phyloP scores from a whole-genome alignment of 2,113 vertebrate species.

The Ceuthmochares aereus region DNA sequence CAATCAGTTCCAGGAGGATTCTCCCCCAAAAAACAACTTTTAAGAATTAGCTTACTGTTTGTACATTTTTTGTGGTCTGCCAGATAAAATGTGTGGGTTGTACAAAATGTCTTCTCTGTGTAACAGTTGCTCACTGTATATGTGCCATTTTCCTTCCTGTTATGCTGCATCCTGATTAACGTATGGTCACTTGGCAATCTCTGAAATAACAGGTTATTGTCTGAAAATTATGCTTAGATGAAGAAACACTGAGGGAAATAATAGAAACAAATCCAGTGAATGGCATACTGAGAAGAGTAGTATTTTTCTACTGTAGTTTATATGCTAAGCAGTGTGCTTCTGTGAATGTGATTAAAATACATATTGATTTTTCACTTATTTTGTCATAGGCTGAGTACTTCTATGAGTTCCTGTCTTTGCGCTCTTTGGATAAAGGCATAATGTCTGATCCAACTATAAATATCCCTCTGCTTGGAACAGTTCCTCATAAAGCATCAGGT shows the following conservation, averaged over 20 bases:
- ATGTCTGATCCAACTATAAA: conserved; percentile 91
- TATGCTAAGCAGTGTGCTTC: not conserved
- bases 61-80: not conserved
- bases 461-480: conserved; percentile 84
- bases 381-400: conserved; percentile 86
- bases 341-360: not conserved
- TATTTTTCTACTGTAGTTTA: not conserved
- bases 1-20: not conserved
- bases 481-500: conserved; percentile 90
- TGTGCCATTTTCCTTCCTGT: not conserved
- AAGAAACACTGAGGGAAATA: not conserved
- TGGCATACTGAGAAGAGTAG: not conserved
- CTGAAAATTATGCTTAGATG: not conserved
- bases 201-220: not conserved
- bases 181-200: not conserved
- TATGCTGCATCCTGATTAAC: not conserved
- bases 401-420: conserved; percentile 90
- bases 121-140: not conserved
- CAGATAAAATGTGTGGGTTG: not conserved
- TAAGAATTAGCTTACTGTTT: not conserved
- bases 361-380: conserved; percentile 23
- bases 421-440: conserved; percentile 89
- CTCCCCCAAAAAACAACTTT: not conserved
- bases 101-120: not conserved
- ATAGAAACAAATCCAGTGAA: not conserved